Evolutionary conservation across 2,113 vertebrate species (phyloP).

Genomic region (Pseudorasbora parva): DNA sequence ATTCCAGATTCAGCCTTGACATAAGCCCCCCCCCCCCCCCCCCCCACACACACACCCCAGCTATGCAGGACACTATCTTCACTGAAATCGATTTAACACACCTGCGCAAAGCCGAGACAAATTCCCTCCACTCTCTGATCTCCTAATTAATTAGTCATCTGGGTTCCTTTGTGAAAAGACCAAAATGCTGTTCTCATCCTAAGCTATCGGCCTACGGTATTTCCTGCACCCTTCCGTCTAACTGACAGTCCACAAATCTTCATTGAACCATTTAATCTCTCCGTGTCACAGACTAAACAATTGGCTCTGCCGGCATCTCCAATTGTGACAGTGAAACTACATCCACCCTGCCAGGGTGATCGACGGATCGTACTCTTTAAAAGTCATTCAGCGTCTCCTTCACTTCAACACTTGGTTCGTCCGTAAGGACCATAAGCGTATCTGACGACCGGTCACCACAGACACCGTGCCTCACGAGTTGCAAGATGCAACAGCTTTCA

Average conservation of each 20-base stretch:
- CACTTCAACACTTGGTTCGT: constrained; percentile 19
- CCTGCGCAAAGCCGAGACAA: constrained; percentile 28
- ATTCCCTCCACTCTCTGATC: constrained; percentile 32
- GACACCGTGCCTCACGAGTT: constrained; percentile 17
- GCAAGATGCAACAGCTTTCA: constrained; percentile 27
- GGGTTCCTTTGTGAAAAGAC: constrained; percentile 15
- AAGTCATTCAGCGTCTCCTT: background rate
- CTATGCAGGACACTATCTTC: constrained; percentile 25
- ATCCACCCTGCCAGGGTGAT: constrained; percentile 35
- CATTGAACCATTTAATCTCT: constrained; percentile 53
- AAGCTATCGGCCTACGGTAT: background rate
- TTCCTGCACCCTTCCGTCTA: constrained; percentile 26
- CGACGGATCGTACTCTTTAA: constrained; percentile 21
- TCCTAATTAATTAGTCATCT: constrained; percentile 42
- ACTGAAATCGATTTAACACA: constrained; percentile 40
- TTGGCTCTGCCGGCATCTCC: constrained; percentile 10
- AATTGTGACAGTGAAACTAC: constrained; percentile 34
- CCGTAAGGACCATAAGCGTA: constrained; percentile 24
- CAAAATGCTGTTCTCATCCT: constrained; percentile 1
- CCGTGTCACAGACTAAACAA: constrained; percentile 38
- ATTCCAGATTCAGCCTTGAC: constrained; percentile 10
- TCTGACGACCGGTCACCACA: constrained; percentile 17
- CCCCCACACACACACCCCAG: no score
- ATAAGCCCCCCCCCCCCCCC: constrained; percentile 26
- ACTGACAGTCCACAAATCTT: constrained; percentile 51